Evolutionary conservation across 2,888 invertebrate genomes (phyloP).

Genomic region (Drosophila algonquin): DNA sequence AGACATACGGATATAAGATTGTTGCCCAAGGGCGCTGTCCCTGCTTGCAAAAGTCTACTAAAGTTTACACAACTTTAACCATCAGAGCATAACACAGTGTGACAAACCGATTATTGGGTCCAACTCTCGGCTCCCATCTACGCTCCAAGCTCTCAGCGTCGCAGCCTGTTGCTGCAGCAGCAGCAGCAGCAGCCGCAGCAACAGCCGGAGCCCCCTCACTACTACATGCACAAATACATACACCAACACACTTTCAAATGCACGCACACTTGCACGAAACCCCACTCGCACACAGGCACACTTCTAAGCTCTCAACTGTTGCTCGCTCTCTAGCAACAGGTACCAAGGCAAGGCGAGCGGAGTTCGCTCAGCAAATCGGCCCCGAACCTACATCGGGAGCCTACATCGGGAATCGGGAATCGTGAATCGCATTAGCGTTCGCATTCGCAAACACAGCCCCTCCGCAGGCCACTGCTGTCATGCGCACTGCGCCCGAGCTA

Average conservation of each 20-base stretch:
- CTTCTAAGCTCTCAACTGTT: constrained; percentile 71
- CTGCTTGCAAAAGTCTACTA: background rate
- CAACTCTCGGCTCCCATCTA: constrained; percentile 4
- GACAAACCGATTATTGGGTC: constrained; percentile 39
- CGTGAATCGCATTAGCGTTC: constrained; percentile 2
- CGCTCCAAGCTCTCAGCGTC: constrained; percentile 38
- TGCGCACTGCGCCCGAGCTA: constrained; percentile 15
- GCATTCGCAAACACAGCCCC: background rate
- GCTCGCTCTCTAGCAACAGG: constrained; percentile 81
- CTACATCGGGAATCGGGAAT: background rate
- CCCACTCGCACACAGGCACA: constrained; percentile 31
- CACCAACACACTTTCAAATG: background rate
- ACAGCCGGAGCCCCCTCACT: constrained; percentile 7
- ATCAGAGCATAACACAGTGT: constrained; percentile 34
- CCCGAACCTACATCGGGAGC: constrained; percentile 12
- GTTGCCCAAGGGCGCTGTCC: constrained; percentile 22
- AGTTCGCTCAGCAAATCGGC: constrained; percentile 10
- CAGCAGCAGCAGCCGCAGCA: constrained; percentile 11
- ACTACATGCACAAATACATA: background rate
- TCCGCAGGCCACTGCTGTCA: constrained; percentile 7
- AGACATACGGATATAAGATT: constrained; percentile 11
- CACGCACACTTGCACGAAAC: constrained; percentile 5
- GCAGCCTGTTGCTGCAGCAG: constrained; percentile 70
- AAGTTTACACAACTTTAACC: constrained; percentile 31
- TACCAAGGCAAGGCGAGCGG: constrained; percentile 45